These are phyloP conservation scores for Volucella bombylans DNA, from an alignment of 2,888 invertebrate genomes.

Conservation along the genomic window DNA sequence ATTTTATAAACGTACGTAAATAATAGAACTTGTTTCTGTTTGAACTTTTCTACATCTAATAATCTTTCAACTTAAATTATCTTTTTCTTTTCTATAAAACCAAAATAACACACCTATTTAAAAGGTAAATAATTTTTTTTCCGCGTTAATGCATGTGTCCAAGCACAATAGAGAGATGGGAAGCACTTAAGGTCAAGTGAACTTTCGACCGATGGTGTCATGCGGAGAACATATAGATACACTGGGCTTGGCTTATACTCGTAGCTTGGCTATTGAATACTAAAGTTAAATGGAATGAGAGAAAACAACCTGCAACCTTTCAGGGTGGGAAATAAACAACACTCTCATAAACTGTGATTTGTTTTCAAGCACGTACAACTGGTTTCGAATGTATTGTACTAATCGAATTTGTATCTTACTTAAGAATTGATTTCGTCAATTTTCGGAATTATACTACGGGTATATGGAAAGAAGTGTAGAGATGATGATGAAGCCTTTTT, in stretches of 20 bases:
- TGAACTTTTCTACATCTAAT: not conserved
- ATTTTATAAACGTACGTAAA: not conserved
- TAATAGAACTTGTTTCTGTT: not conserved
- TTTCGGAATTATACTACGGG: conserved; percentile 16
- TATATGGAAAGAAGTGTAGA: conserved; percentile 18
- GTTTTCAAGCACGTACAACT: conserved; percentile 14
- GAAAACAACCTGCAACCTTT: conserved; percentile 35
- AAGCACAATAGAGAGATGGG: conserved; percentile 23
- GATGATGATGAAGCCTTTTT: conserved; percentile 37
- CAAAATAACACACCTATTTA: conserved; percentile 20
- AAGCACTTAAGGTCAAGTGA: conserved; percentile 14
- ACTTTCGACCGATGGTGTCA: conserved; percentile 57
- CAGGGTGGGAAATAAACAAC: conserved; percentile 13
- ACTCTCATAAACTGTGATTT: conserved; percentile 27
- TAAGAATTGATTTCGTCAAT: conserved; percentile 1
- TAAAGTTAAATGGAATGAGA: conserved; percentile 27
- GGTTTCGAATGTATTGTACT: conserved; percentile 16
- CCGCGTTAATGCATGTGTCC: conserved; percentile 23
- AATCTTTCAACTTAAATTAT: not conserved
- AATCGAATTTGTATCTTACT: conserved; percentile 1
- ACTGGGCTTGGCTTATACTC: conserved; percentile 46
- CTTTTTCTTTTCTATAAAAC: conserved; percentile 18
- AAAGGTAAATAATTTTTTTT: conserved; percentile 26
- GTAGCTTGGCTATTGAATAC: conserved; percentile 32
- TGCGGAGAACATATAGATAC: conserved; percentile 37